phyloP scores from a whole-genome alignment of 2,888 invertebrate genomes.

The Chymomyza amoena region DNA sequence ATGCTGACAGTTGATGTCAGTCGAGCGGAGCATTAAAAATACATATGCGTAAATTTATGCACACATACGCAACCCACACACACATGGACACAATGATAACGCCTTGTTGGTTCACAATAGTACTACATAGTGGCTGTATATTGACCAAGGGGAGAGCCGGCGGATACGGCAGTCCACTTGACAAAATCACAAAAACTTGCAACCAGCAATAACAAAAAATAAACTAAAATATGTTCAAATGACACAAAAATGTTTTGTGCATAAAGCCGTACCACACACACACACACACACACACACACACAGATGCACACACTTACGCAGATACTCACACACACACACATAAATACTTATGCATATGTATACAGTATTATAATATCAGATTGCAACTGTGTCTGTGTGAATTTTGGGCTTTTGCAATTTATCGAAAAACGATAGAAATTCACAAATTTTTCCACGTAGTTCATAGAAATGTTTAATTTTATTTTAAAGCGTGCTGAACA shows the following conservation, averaged over 20 bases:
- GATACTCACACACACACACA: not conserved
- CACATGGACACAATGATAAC: slow-evolving; percentile 9
- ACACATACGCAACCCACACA: slow-evolving; percentile 46
- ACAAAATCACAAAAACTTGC: slow-evolving; percentile 64
- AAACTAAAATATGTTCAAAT: slow-evolving; percentile 54
- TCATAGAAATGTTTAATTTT: not conserved
- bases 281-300: slow-evolving; percentile 11
- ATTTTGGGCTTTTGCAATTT: slow-evolving; percentile 24
- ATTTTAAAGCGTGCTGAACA: not conserved
- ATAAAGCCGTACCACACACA: slow-evolving; percentile 49
- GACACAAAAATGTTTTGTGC: slow-evolving; percentile 55
- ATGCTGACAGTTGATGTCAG: slow-evolving; percentile 71
- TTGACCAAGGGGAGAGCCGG: slow-evolving; percentile 1
- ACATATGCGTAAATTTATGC: slow-evolving; percentile 67
- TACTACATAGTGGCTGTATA: not conserved
- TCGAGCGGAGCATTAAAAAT: slow-evolving; percentile 65
- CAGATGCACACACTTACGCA: slow-evolving; percentile 1
- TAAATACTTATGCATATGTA: not conserved
- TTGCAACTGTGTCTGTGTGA: not conserved
- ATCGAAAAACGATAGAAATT: slow-evolving; percentile 31
- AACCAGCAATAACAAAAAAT: slow-evolving; percentile 18
- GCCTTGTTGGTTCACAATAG: not conserved
- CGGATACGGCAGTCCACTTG: slow-evolving; percentile 58
- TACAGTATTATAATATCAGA: not conserved
- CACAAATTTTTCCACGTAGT: slow-evolving; percentile 28